Evolutionary conservation across 2,113 vertebrate species (phyloP).

Genomic region (Seriola quinqueradiata): DNA sequence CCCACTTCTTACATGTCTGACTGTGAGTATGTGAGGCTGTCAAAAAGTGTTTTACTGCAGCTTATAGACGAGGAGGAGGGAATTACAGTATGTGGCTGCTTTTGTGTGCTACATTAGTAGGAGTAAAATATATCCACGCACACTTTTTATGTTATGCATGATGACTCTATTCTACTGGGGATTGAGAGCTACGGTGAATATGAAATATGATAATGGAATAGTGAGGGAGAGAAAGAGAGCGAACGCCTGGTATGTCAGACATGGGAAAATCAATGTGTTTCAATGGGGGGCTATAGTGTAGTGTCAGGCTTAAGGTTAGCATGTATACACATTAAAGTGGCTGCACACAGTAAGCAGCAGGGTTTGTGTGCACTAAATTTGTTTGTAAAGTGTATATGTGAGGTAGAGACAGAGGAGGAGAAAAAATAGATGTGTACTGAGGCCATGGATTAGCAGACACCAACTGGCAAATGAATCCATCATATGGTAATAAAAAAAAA

Average conservation of each 20-base stretch:
- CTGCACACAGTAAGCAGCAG: slow-evolving; percentile 14
- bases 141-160: slow-evolving; percentile 28
- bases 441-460: slow-evolving; percentile 50
- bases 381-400: slow-evolving; percentile 27
- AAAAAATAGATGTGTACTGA: slow-evolving; percentile 31
- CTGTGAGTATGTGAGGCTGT: slow-evolving; percentile 17
- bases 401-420: slow-evolving; percentile 22
- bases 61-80: slow-evolving; percentile 5
- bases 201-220: slow-evolving; percentile 37
- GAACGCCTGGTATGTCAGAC: slow-evolving; percentile 44
- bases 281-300: slow-evolving; percentile 2
- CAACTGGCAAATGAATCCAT: slow-evolving; percentile 53
- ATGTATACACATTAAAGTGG: slow-evolving; percentile 17
- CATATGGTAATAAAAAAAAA: slow-evolving; percentile 51
- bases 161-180: slow-evolving; percentile 16
- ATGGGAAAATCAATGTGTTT: slow-evolving; percentile 52
- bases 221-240: slow-evolving; percentile 26
- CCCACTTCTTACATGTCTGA: slow-evolving; percentile 62
- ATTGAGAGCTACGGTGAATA: slow-evolving; percentile 1
- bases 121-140: slow-evolving; percentile 16
- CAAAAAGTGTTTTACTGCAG: slow-evolving; percentile 17
- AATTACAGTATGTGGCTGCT: slow-evolving; percentile 11
- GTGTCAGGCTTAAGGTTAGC: slow-evolving; percentile 21
- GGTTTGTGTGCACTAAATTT: slow-evolving; percentile 21
- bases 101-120: slow-evolving; percentile 33